Evolutionary conservation across 2,797 vertebrate species (phyloP).

Genomic region (Gorsachius magnificus): DNA sequence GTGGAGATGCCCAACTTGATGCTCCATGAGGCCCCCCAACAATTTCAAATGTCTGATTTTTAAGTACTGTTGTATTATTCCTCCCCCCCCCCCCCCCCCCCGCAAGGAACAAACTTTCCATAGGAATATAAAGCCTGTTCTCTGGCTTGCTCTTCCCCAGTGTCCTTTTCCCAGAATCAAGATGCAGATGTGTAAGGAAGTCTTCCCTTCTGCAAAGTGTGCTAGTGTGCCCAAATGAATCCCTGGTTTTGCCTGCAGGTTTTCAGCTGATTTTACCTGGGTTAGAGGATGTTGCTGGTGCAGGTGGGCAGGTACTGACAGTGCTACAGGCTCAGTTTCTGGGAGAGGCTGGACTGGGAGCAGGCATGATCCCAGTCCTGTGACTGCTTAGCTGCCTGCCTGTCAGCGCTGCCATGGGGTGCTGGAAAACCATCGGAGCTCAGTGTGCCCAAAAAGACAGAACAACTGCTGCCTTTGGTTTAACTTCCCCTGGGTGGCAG

Average conservation of each 20-base stretch:
- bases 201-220: not conserved
- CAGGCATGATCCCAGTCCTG: not conserved
- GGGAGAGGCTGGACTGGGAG: not conserved
- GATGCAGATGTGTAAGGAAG: not conserved
- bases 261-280: not conserved
- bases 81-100: accelerated
- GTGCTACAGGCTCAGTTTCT: not conserved
- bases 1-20: not conserved
- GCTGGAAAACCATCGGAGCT: not conserved
- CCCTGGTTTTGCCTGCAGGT: not conserved
- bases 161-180: not conserved
- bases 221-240: not conserved
- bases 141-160: not conserved
- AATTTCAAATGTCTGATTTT: not conserved
- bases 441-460: not conserved
- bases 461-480: not conserved
- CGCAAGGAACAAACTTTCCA: not conserved
- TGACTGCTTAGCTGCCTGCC: not conserved
- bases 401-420: not conserved
- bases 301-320: not conserved
- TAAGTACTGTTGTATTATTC: not conserved
- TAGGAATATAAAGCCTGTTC: not conserved
- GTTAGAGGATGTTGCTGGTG: not conserved
- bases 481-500: not conserved
- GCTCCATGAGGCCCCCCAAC: not conserved